A percentile compares a stretch with the other conserved stretches of the same genome.
These are phyloP conservation scores for Gephyroberyx darwinii DNA, from an alignment of 2,797 vertebrate genomes.

Conservation along the genomic window DNA sequence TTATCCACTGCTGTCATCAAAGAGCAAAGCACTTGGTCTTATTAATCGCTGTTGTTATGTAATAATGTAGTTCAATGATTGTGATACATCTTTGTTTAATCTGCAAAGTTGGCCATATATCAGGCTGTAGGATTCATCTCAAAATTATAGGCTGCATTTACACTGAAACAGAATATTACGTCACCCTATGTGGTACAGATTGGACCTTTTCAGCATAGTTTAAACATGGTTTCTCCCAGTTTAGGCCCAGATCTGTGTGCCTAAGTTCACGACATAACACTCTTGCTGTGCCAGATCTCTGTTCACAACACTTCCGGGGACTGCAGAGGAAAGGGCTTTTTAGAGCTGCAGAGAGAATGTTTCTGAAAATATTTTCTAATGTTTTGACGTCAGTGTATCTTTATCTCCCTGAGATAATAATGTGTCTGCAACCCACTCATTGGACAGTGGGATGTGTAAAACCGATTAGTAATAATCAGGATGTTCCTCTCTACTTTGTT, in stretches of 20 bases:
- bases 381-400: background rate
- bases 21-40: too few relatives aligned
- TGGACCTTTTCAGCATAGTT: background rate
- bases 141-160: background rate
- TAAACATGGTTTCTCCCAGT: background rate
- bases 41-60: too few relatives aligned
- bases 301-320: background rate
- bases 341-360: background rate
- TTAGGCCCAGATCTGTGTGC: background rate
- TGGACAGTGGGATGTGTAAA: background rate
- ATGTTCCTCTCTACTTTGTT: conserved; percentile 2
- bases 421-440: background rate
- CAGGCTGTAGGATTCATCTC: too few relatives aligned
- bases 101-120: too few relatives aligned
- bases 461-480: background rate
- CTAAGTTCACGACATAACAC: background rate
- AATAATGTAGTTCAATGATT: too few relatives aligned
- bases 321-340: background rate
- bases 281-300: background rate
- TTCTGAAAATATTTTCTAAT: background rate
- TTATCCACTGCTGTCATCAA: too few relatives aligned
- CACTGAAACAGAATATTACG: background rate
- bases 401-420: background rate
- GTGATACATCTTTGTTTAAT: too few relatives aligned
- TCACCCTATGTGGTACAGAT: background rate